Evolutionary conservation across 2,888 invertebrate species (phyloP).

Genomic region (Hyposoter dolosus): DNA sequence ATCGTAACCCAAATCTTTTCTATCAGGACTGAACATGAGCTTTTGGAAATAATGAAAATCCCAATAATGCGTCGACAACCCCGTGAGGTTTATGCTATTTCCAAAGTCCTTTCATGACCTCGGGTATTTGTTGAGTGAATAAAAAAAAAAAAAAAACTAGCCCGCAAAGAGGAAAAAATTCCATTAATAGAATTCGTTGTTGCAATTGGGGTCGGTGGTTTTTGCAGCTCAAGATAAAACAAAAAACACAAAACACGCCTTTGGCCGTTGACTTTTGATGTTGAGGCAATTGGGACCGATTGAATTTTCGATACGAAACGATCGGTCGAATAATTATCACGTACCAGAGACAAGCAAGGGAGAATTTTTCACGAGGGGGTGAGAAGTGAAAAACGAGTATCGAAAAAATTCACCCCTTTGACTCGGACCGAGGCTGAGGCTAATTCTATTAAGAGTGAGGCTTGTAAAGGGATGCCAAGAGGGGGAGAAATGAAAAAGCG

Average conservation of each 20-base stretch:
- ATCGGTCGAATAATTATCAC: slow-evolving; percentile 49
- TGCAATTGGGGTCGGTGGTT: slow-evolving; percentile 21
- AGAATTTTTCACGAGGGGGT: slow-evolving; percentile 14
- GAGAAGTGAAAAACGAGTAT: slow-evolving; percentile 28
- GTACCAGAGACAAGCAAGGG: background rate
- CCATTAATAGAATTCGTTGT: background rate
- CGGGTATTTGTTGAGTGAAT: background rate
- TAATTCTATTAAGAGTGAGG: slow-evolving; percentile 51
- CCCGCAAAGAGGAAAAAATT: background rate
- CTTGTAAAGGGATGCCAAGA: background rate
- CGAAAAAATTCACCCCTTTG: slow-evolving; percentile 58
- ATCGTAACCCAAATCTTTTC: no score
- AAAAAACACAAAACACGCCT: background rate
- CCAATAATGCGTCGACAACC: background rate
- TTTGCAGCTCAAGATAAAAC: slow-evolving; percentile 7
- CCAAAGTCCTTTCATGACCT: background rate
- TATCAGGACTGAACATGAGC: no score
- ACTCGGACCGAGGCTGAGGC: slow-evolving; percentile 50
- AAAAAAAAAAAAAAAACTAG: slow-evolving; percentile 22
- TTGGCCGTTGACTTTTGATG: slow-evolving; percentile 13
- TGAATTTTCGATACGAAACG: slow-evolving; percentile 42
- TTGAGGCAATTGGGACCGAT: slow-evolving; percentile 25
- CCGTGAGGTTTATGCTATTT: background rate
- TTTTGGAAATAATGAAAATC: no score
- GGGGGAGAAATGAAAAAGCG: slow-evolving; percentile 24